Evolutionary conservation across 2,888 invertebrate species (phyloP).

Genomic region (Troides oblongomaculatus): DNA sequence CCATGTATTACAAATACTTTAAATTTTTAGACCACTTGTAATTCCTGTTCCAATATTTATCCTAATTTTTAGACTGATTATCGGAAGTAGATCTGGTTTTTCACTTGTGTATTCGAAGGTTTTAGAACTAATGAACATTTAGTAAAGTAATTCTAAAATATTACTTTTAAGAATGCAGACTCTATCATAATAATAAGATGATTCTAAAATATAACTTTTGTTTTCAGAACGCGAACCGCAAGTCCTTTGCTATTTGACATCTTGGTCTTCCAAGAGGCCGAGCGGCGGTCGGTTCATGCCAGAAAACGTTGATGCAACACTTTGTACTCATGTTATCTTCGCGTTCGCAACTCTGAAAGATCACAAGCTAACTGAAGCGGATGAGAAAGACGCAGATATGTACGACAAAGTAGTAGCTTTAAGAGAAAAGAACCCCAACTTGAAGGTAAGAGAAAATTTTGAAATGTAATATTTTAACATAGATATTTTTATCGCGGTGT

Average conservation of each 20-base stretch:
- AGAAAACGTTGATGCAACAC: constrained; percentile 91
- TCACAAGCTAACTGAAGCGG: constrained; percentile 88
- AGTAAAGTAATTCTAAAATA: constrained; percentile 2
- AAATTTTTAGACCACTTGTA: no score
- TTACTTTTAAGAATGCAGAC: not conserved
- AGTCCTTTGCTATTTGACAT: constrained; percentile 96
- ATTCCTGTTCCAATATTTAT: no score
- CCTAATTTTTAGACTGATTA: no score
- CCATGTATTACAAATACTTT: no score
- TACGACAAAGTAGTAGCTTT: constrained; percentile 92
- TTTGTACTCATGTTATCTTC: constrained; percentile 97
- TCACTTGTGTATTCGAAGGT: no score
- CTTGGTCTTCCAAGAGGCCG: constrained; percentile 96
- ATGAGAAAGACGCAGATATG: constrained; percentile 90
- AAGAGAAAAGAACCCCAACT: constrained; percentile 91
- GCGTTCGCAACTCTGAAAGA: constrained; percentile 96
- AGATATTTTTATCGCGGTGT: no score
- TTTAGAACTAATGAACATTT: not conserved
- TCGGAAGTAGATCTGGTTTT: no score
- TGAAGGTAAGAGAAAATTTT: constrained; percentile 83
- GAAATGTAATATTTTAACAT: no score
- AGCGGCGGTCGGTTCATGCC: constrained; percentile 93
- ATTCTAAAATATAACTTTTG: not conserved
- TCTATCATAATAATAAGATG: no score
- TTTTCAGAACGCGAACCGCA: constrained; percentile 88